Evolutionary conservation across 2,888 invertebrate genomes (phyloP), one percentile per base, ranked within the genome.

Genomic region (Microdon myrmicae): DNA sequence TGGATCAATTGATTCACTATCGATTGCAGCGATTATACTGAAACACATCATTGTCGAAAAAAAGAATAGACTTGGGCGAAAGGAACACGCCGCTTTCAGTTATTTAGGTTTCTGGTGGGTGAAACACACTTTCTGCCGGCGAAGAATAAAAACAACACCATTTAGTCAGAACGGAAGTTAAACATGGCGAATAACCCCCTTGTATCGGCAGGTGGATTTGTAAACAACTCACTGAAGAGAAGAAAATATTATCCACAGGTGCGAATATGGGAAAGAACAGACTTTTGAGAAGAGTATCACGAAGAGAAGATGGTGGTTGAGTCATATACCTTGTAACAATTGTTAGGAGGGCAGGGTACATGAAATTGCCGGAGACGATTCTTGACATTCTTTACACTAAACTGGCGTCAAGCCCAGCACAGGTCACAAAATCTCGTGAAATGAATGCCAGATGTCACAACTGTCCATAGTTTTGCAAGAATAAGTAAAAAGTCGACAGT

Each of bases 211-310:
- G 51, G 64, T 58, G 58, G 14, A 37, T 26, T 20, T 25, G 47
- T 64, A 58, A 64, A 64, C 64, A 64, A 51, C 26, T 25, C 44
- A 37, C 47, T 41, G 9, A 58, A 47, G 58, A 58, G 64, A 14
- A 13, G 4, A 20, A 16, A 39, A 26, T 37, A 14, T 12, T 13
- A 13, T 49, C 20, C 23, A 37, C 58, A 64, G 64, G 64, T 64
- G 56, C 22, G 37, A 58, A 51, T 58, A 41, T 47, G 22, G n/a
- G n/a, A 16, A 13, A 26, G 12, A 26, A 13, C 23, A 25, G n/a
- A n/a, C n/a, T n/a, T n/a, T n/a, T n/a, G n/a, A n/a, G n/a, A n/a
- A n/a, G n/a, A n/a, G n/a, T n/a, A n/a, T n/a, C n/a, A n/a, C n/a
- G n/a, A n/a, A n/a, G n/a, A n/a, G n/a, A n/a, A n/a, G n/a, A n/a